These are phyloP conservation scores for Syngnathus typhle DNA, from an alignment of 2,113 vertebrate species.

Conservation along the genomic window DNA sequence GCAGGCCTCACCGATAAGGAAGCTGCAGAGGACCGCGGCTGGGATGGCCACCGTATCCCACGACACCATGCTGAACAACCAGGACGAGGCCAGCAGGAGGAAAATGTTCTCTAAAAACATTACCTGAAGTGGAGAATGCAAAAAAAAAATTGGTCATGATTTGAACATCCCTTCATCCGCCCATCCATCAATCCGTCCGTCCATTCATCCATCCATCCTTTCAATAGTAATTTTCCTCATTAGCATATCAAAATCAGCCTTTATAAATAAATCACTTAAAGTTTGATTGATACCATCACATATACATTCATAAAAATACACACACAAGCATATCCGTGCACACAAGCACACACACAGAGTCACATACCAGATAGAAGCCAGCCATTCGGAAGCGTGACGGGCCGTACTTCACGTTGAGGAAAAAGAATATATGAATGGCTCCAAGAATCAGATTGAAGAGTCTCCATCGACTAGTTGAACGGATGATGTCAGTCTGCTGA, in stretches of 20 bases:
- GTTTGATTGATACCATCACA: not conserved
- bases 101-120: slow-evolving; percentile 73
- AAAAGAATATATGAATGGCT: slow-evolving; percentile 77
- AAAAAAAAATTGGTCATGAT: not conserved
- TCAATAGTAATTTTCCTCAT: too few relatives aligned
- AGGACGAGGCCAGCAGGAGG: slow-evolving; percentile 75
- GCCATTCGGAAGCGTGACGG: slow-evolving; percentile 73
- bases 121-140: slow-evolving; percentile 28
- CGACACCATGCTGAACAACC: slow-evolving; percentile 68
- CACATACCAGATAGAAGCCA: slow-evolving; percentile 74
- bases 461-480: slow-evolving; percentile 70
- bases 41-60: slow-evolving; percentile 69
- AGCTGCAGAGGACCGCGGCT: slow-evolving; percentile 70
- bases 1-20: slow-evolving; percentile 72
- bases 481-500: slow-evolving; percentile 77
- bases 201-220: too few relatives aligned
- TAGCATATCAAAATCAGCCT: too few relatives aligned
- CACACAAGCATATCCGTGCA: not conserved
- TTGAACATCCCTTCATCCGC: too few relatives aligned
- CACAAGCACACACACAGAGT: not conserved
- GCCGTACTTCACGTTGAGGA: slow-evolving; percentile 72
- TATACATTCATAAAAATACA: not conserved
- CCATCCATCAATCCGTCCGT: too few relatives aligned
- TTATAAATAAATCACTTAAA: too few relatives aligned
- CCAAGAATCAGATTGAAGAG: slow-evolving; percentile 77